A percentile compares a stretch with the other conserved stretches of the same genome.
These are phyloP conservation scores for Caenorhabditis sp. DNA, from an alignment of 2,888 invertebrate species.

Conservation along the genomic window DNA sequence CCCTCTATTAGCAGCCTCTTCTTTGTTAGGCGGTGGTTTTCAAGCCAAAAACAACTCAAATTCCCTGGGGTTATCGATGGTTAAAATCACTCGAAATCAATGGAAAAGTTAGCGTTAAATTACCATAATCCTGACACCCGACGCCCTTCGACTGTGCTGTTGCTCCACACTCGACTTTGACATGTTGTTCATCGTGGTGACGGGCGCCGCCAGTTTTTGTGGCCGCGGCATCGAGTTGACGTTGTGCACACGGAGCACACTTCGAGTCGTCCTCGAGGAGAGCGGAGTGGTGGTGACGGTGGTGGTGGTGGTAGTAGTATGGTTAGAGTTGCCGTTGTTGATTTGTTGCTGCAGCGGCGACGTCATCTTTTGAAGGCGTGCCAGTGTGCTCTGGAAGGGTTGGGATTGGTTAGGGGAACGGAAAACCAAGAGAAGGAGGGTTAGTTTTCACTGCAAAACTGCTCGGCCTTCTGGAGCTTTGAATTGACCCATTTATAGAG, in stretches of 20 bases:
- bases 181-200: constrained; percentile 14
- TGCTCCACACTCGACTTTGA: constrained; percentile 34
- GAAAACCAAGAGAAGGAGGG: not conserved
- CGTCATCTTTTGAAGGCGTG: constrained; percentile 38
- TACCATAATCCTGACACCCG: constrained; percentile 32
- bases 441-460: not conserved
- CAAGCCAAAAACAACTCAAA: too few species aligned
- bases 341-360: constrained; percentile 6
- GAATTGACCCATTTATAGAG: too few species aligned
- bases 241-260: constrained; percentile 63
- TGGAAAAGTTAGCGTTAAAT: not conserved
- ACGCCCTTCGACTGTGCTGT: constrained; percentile 12
- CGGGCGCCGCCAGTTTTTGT: not conserved
- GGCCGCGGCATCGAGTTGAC: constrained; percentile 42
- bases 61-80: too few species aligned
- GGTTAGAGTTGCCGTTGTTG: constrained; percentile 18
- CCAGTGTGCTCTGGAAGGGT: constrained; percentile 52
- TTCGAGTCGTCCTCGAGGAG: constrained; percentile 46
- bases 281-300: constrained; percentile 23
- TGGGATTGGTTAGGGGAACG: not conserved
- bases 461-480: too few species aligned
- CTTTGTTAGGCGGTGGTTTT: too few species aligned
- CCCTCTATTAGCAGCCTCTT: too few species aligned
- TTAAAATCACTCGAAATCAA: not conserved
- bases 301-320: constrained; percentile 3